Conservation (phyloP, 2,797 vertebrate species). For the Syndactyla subalaris region DNA sequence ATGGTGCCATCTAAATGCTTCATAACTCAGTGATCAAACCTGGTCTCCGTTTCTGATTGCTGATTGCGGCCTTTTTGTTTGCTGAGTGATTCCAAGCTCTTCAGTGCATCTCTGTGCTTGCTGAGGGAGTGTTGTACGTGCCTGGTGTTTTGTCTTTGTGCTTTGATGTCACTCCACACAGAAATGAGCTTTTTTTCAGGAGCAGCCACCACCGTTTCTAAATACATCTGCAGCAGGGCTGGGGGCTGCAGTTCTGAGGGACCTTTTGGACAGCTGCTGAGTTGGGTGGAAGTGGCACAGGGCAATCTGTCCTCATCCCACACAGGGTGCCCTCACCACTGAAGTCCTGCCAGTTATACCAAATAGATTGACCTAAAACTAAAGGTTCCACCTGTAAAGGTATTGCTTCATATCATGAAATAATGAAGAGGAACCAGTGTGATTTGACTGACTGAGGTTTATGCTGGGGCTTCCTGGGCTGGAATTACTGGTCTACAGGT, state of each 20-base stretch:
- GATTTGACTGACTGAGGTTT: background rate
- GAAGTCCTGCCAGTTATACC: background rate
- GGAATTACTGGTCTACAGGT: background rate
- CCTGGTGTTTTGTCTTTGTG: background rate
- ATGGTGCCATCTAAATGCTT: background rate
- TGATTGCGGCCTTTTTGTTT: background rate
- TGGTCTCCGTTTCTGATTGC: background rate
- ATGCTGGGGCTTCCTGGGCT: background rate
- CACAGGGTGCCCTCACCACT: no score
- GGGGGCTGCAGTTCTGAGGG: background rate
- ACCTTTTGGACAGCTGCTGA: background rate
- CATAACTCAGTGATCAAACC: background rate
- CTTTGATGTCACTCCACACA: background rate
- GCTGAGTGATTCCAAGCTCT: background rate
- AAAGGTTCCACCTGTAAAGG: background rate
- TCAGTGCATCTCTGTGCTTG: background rate
- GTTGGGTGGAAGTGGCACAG: background rate
- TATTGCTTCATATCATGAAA: fast-evolving
- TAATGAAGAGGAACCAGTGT: background rate
- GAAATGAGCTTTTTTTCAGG: background rate
- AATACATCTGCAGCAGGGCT: background rate
- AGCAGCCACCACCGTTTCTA: background rate
- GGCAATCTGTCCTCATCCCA: background rate
- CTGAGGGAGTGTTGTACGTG: fast-evolving
- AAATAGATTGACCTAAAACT: background rate